Percentiles rank a stretch among this genome's conserved stretches.
Conservation (phyloP, 2,888 invertebrate genomes). For the Mactromeris polynyma region DNA sequence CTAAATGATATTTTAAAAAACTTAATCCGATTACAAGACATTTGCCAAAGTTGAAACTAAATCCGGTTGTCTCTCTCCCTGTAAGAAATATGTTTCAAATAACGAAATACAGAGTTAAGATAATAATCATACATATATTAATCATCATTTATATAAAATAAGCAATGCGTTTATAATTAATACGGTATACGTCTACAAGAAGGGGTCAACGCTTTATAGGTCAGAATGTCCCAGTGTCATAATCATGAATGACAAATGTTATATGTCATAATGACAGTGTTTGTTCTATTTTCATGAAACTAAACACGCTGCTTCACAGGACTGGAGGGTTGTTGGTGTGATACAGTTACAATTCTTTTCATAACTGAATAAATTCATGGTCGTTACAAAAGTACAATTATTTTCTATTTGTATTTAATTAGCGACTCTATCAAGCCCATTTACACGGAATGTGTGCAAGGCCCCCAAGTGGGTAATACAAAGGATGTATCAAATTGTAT, state of each 20-base stretch:
- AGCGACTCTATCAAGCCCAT: too few relatives aligned
- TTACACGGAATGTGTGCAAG: too few relatives aligned
- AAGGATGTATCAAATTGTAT: too few relatives aligned
- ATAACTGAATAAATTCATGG: not conserved
- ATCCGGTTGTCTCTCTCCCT: not conserved
- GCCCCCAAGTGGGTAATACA: too few relatives aligned
- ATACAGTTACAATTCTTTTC: not conserved
- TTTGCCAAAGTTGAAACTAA: too few relatives aligned
- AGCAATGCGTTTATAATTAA: not conserved
- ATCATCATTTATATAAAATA: not conserved
- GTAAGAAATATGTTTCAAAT: not conserved
- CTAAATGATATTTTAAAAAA: too few relatives aligned
- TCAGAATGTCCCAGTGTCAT: not conserved
- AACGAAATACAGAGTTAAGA: not conserved
- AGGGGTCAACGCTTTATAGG: constrained; percentile 3
- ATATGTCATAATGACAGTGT: not conserved
- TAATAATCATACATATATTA: not conserved
- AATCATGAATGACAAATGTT: not conserved
- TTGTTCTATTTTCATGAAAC: not conserved
- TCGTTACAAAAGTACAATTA: too few relatives aligned
- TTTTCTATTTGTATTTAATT: too few relatives aligned
- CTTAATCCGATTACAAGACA: too few relatives aligned
- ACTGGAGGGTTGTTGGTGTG: not conserved
- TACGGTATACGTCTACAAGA: not conserved
- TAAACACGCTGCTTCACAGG: not conserved